These are phyloP conservation scores for Saimiri boliviensis DNA, from an alignment of 2,113 vertebrate genomes.

Conservation along the genomic window DNA sequence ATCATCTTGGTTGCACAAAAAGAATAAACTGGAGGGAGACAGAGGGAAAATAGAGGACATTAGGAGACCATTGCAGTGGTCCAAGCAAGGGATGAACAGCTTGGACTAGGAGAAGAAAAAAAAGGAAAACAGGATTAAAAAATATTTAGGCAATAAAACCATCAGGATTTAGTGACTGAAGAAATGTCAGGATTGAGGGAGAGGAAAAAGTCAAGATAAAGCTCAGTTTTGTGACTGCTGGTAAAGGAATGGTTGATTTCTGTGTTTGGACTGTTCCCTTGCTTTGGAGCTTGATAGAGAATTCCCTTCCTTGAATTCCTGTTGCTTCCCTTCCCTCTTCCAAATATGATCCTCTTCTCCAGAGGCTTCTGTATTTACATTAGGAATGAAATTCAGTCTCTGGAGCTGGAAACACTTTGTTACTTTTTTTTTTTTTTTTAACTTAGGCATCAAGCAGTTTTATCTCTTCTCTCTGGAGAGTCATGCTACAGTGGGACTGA, in stretches of 20 bases:
- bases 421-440: constrained; percentile 67
- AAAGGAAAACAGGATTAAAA: not conserved
- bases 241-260: not conserved
- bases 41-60: not conserved
- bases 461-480: constrained; percentile 85
- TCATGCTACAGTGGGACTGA: constrained; percentile 82
- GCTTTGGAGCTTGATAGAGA: not conserved
- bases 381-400: constrained; percentile 81
- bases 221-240: not conserved
- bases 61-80: not conserved
- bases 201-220: not conserved
- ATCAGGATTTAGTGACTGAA: not conserved
- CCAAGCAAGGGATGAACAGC: not conserved
- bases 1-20: not conserved
- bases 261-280: not conserved
- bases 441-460: constrained; percentile 81
- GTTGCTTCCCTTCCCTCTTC: constrained; percentile 69
- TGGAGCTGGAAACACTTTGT: constrained; percentile 84
- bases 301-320: not conserved
- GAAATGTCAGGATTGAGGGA: not conserved
- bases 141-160: not conserved
- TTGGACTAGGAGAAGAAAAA: not conserved
- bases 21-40: not conserved
- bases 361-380: constrained; percentile 83
- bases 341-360: constrained; percentile 77